Base-by-base conservation (phyloP, 2,797 vertebrate species). In the Acrossocheilus fasciatus region DNA sequence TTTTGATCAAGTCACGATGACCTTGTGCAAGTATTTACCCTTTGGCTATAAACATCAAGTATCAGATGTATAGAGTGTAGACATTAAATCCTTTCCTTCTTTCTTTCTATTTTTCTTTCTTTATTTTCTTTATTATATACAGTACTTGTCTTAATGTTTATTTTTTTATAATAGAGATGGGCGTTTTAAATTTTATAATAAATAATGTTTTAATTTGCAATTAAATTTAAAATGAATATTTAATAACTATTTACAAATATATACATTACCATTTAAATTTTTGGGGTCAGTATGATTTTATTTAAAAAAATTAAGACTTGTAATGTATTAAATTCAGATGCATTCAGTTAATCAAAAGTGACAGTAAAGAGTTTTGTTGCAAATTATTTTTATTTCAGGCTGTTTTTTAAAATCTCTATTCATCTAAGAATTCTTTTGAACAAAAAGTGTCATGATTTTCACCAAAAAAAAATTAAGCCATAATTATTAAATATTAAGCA, bases 21-120 rank as follows among this genome's bases (percentile, higher is more conserved):
- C 50, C 68, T 77, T 84, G 41, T 81, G 43, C 81, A 80, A 64
- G 77, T 81, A 50, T 82, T 88, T 85, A 26, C n/a, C 47, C 20
- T n/a, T 72, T 70, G 64, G 23, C 41, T 74, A 39, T 9, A 23
- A 36, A 23, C 47, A 52, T 54, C 12, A n/a, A 7, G 1, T 20
- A 50, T 6, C 26, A 30, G 15, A 20, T 10, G 20, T 8, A 57
- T 9, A 18, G 8, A 6, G 45, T 50, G 52, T 57, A 23, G 26
- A 17, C 43, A 47, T 26, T 11, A 11, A 52, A 52, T 50, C 7
- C 11, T 70, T 43, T 45, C 12, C 47, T 74, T 47, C 17, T 26
- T 74, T n/a, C 23, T 62, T 62, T 41, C 1, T 41, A 2, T 0
- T 41, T 34, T 2, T 70, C 43, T 72, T 20, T 72, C 30, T 47